Conservation (phyloP, 2,113 vertebrate species). For the Megaceryle torquata region DNA sequence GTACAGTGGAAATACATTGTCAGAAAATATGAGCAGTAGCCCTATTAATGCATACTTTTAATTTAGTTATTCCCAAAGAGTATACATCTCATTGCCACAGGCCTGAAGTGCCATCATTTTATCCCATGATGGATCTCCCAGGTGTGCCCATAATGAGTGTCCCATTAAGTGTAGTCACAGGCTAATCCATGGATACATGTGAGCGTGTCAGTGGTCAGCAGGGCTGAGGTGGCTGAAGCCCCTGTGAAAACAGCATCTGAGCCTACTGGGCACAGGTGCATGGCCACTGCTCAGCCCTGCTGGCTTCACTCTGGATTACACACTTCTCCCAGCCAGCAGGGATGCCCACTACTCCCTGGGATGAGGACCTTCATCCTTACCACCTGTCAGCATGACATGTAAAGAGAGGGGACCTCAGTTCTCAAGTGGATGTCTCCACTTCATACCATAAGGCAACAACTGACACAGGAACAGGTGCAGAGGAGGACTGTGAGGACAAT, state of each 20-base stretch:
- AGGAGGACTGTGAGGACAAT: not conserved
- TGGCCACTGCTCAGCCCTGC: not conserved
- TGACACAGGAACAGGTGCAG: not conserved
- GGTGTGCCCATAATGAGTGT: not conserved
- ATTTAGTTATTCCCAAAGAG: conserved; percentile 37
- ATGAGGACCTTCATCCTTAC: not conserved
- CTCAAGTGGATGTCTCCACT: not conserved
- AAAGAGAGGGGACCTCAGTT: not conserved
- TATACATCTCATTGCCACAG: not conserved
- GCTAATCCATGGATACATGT: not conserved
- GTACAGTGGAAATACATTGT: conserved; percentile 7
- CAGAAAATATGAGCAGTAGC: conserved; percentile 36
- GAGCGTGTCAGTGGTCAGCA: not conserved
- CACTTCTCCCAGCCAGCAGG: not conserved
- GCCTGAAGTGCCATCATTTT: not conserved
- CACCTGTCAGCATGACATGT: not conserved
- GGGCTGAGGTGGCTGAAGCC: not conserved
- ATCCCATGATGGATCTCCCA: not conserved
- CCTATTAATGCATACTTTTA: conserved; percentile 32
- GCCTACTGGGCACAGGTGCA: not conserved
- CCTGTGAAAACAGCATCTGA: not conserved
- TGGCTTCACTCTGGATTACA: not conserved
- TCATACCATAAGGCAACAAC: rapidly evolving
- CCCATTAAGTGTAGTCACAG: not conserved
- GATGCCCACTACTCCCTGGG: rapidly evolving